Conservation (phyloP, 2,797 vertebrate genomes). For the Cyprinella venusta region DNA sequence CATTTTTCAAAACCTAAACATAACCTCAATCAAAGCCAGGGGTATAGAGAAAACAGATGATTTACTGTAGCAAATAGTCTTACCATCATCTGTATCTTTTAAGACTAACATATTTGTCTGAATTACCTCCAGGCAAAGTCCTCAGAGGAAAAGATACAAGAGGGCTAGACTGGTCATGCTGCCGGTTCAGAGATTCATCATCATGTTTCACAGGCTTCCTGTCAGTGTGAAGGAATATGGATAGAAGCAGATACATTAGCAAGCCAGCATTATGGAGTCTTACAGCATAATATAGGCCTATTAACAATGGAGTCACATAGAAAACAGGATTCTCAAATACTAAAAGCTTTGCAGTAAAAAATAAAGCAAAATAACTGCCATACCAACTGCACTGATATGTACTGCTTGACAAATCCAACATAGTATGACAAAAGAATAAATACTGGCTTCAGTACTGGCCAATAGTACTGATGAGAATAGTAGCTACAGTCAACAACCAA, state of each 20-base stretch:
- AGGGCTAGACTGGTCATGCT: background rate
- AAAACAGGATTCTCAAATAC: background rate
- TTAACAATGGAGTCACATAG: background rate
- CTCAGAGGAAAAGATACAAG: slow-evolving; percentile 4
- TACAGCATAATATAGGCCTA: background rate
- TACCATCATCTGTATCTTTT: background rate
- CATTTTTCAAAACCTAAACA: too few relatives aligned
- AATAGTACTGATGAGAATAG: background rate
- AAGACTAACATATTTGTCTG: slow-evolving; percentile 12
- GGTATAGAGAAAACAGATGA: background rate
- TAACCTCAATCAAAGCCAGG: too few relatives aligned
- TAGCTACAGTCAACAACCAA: background rate
- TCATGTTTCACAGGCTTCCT: slow-evolving; percentile 15
- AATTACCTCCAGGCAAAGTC: background rate
- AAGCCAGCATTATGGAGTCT: background rate
- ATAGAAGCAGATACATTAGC: background rate
- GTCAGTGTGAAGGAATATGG: background rate
- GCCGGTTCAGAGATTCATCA: slow-evolving; percentile 8
- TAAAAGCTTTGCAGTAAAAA: background rate
- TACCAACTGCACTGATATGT: background rate
- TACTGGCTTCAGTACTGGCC: background rate
- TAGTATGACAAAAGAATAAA: background rate
- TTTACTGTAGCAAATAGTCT: background rate
- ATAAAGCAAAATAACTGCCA: background rate
- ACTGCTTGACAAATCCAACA: background rate